Evolutionary conservation across 2,797 vertebrate genomes (phyloP).

Genomic region (Varecia variegata): DNA sequence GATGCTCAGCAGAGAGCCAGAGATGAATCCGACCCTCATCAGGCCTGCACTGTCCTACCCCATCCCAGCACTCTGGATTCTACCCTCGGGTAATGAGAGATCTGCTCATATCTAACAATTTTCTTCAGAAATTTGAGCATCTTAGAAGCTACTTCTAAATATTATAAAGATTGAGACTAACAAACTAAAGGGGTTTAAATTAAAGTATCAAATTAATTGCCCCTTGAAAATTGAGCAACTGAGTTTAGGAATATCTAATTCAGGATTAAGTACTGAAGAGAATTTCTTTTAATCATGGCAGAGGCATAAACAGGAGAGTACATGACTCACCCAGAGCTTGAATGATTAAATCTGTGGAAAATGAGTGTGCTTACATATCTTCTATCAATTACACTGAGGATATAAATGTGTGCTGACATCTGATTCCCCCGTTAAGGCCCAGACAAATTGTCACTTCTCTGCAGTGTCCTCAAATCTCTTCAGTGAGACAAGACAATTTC

Average conservation of each 20-base stretch:
- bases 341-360: background rate
- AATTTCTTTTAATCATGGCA: background rate
- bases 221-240: slow-evolving; percentile 47
- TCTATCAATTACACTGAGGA: background rate
- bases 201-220: slow-evolving; percentile 21
- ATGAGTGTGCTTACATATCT: background rate
- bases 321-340: background rate
- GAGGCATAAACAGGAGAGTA: background rate
- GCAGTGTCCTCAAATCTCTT: background rate
- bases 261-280: slow-evolving; percentile 9
- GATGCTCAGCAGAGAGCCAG: fast-evolving
- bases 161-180: background rate
- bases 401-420: background rate
- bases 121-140: background rate
- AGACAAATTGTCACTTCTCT: background rate
- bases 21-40: no score
- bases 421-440: background rate
- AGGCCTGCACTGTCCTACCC: fast-evolving
- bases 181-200: background rate
- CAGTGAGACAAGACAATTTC: background rate
- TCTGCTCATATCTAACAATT: background rate
- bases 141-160: background rate
- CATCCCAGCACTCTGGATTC: background rate
- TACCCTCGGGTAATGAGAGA: background rate
- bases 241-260: slow-evolving; percentile 25